These are phyloP conservation scores for Lasioglossum calceatum DNA, from an alignment of 2,888 invertebrate species.

Conservation along the genomic window DNA sequence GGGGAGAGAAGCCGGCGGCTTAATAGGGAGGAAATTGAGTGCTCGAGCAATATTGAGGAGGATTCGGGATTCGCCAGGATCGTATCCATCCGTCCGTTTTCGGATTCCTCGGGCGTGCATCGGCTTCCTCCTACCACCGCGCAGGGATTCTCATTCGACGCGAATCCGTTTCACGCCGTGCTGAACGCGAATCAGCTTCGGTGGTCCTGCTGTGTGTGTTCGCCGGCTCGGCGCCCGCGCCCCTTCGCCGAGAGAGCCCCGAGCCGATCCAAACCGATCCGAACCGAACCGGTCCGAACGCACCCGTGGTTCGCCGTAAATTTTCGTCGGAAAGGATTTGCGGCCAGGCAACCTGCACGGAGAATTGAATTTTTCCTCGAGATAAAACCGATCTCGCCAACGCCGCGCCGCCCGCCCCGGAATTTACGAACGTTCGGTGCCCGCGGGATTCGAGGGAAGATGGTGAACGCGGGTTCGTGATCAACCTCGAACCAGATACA, in stretches of 20 bases:
- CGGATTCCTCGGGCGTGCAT: constrained; percentile 82
- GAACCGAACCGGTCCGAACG: neutral
- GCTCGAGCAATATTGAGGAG: constrained; percentile 84
- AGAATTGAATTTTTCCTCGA: constrained; percentile 36
- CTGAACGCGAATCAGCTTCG: constrained; percentile 56
- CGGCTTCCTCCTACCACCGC: constrained; percentile 76
- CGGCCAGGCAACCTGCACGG: neutral
- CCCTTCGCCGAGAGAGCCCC: neutral
- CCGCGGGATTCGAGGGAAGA: neutral
- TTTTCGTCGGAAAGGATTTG: constrained; percentile 46
- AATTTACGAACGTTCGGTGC: constrained; percentile 10
- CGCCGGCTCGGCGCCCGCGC: constrained; percentile 10
- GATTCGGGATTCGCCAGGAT: constrained; percentile 82
- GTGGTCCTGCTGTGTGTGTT: constrained; percentile 1
- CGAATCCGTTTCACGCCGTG: constrained; percentile 61
- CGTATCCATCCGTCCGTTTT: constrained; percentile 82
- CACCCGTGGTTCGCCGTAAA: constrained; percentile 32
- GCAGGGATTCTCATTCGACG: constrained; percentile 76
- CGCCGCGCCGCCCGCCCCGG: neutral
- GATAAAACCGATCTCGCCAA: constrained; percentile 8
- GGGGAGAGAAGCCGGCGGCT: constrained; percentile 81
- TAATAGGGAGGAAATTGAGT: constrained; percentile 85
- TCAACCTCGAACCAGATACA: constrained; percentile 12
- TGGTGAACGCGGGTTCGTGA: neutral
- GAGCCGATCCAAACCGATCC: neutral